Conservation (phyloP, 2,888 invertebrate genomes). For the Kuschelorhynchus macadamiae region DNA sequence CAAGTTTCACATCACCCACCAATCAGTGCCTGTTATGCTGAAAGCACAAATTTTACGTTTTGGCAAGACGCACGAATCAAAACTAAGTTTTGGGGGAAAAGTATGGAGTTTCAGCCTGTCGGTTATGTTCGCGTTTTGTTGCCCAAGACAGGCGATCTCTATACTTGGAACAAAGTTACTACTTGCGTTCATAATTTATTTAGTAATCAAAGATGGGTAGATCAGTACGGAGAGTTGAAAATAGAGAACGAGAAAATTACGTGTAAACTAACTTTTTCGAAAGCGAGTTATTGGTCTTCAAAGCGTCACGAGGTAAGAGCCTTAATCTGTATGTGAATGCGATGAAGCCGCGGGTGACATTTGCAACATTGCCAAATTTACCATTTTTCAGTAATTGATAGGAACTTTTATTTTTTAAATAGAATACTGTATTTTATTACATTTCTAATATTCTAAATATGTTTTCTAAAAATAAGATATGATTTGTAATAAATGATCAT, state of each 20-base stretch:
- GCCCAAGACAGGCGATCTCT: conserved; percentile 77
- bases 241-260: conserved; percentile 77
- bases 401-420: no score
- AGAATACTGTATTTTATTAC: not conserved
- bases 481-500: no score
- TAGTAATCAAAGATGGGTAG: conserved; percentile 88
- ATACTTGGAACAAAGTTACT: conserved; percentile 86
- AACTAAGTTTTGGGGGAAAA: conserved; percentile 93
- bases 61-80: conserved; percentile 89
- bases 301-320: conserved; percentile 79
- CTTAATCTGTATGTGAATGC: no score
- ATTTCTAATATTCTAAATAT: no score
- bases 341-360: no score
- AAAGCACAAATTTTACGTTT: conserved; percentile 82
- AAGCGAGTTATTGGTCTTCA: conserved; percentile 85
- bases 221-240: conserved; percentile 87
- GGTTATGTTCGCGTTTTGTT: conserved; percentile 78
- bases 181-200: conserved; percentile 90
- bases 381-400: no score
- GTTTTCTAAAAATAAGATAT: no score
- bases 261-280: conserved; percentile 85
- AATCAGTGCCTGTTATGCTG: conserved; percentile 85
- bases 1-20: conserved; percentile 92
- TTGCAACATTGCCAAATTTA: no score
- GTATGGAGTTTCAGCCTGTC: conserved; percentile 89